These are phyloP conservation scores for Meghimatium bilineatum DNA, from an alignment of 2,888 invertebrate species.

Conservation along the genomic window DNA sequence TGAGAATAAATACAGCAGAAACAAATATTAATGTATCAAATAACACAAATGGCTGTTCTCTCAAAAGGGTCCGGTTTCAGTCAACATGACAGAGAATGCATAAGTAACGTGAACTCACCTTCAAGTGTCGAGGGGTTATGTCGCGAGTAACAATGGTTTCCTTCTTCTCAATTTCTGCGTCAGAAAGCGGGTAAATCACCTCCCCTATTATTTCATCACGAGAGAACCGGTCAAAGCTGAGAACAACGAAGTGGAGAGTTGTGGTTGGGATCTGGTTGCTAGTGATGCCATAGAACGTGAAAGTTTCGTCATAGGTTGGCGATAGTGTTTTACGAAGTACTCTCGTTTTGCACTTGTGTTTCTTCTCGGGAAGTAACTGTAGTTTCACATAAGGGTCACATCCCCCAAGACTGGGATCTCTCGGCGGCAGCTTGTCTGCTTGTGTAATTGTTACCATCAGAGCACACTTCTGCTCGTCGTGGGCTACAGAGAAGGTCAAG, in stretches of 20 bases:
- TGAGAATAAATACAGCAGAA: no score
- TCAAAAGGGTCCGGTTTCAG: no score
- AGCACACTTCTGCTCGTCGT: slow-evolving; percentile 92
- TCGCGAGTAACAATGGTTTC: slow-evolving; percentile 83
- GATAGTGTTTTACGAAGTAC: slow-evolving; percentile 96
- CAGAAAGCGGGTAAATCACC: slow-evolving; percentile 84
- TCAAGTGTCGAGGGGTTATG: slow-evolving; percentile 93
- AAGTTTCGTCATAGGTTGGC: slow-evolving; percentile 98
- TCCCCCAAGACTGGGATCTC: slow-evolving; percentile 87
- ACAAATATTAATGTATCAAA: no score
- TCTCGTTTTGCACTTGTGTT: slow-evolving; percentile 96
- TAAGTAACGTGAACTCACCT: slow-evolving; percentile 81
- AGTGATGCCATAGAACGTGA: slow-evolving; percentile 93
- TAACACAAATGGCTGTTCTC: no score
- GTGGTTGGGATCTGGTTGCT: slow-evolving; percentile 89
- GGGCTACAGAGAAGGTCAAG: slow-evolving; percentile 92
- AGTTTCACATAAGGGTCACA: slow-evolving; percentile 98
- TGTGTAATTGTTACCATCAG: slow-evolving; percentile 93
- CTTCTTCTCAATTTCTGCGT: slow-evolving; percentile 77
- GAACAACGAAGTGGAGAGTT: slow-evolving; percentile 84
- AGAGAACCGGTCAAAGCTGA: slow-evolving; percentile 93
- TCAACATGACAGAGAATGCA: not conserved
- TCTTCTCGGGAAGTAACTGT: slow-evolving; percentile 96
- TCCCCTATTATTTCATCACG: slow-evolving; percentile 99
- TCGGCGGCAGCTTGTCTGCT: slow-evolving; percentile 90